Conservation (phyloP, 2,797 vertebrate genomes). For the Amazonetta brasiliensis region DNA sequence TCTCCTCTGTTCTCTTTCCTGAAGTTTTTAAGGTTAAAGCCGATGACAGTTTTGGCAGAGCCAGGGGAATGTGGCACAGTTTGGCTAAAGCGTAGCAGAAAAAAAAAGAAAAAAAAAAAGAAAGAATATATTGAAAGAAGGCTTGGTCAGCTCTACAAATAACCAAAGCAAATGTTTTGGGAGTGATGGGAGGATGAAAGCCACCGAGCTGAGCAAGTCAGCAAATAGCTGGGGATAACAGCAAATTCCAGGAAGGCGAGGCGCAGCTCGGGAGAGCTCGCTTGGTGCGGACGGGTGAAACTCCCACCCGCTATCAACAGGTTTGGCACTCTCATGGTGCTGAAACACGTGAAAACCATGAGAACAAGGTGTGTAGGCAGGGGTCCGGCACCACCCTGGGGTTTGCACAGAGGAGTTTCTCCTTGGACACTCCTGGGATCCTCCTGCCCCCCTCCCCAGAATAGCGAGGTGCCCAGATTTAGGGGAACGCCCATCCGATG, state of each 20-base stretch:
- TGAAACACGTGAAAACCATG: accelerated
- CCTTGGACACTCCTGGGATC: background rate
- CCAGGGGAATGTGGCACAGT: background rate
- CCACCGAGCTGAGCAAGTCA: accelerated
- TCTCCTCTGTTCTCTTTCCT: background rate
- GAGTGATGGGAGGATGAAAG: background rate
- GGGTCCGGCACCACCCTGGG: background rate
- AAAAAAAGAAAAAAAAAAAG: background rate
- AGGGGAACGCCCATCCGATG: accelerated
- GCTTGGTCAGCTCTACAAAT: background rate
- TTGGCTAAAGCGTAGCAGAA: background rate
- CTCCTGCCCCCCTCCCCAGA: background rate
- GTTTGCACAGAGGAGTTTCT: background rate
- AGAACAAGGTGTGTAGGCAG: background rate
- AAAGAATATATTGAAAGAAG: background rate
- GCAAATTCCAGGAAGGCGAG: background rate
- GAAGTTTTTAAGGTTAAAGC: background rate
- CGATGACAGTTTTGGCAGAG: background rate
- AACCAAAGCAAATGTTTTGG: background rate
- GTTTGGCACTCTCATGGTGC: accelerated
- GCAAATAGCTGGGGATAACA: background rate
- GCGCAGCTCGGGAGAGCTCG: accelerated
- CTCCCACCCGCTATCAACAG: background rate
- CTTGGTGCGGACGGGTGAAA: background rate
- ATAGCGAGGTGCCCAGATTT: background rate